A percentile compares a stretch with the other conserved stretches of the same genome.
Conservation (phyloP, 2,113 vertebrate genomes). For the Quiscalus mexicanus region DNA sequence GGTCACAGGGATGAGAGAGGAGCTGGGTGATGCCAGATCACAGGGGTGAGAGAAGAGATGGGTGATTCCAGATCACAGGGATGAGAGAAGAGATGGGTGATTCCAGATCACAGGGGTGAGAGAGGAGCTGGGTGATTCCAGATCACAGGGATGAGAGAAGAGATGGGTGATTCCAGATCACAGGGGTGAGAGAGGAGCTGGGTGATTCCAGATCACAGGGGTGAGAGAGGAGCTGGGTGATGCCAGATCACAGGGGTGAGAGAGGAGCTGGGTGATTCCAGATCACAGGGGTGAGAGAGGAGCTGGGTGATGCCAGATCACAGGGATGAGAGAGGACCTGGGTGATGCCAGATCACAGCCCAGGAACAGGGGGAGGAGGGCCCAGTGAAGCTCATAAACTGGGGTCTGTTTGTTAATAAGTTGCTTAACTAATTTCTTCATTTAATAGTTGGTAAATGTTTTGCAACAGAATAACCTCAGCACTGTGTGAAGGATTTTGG, state of each 20-base stretch:
- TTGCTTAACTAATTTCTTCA: neutral
- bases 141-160: rapidly evolving
- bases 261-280: constrained; percentile 84
- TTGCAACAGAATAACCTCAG: neutral
- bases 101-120: rapidly evolving
- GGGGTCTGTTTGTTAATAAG: neutral
- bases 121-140: neutral
- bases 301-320: rapidly evolving
- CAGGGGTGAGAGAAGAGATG: constrained; percentile 97
- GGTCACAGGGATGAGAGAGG: constrained; percentile 84
- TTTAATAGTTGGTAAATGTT: neutral
- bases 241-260: constrained; percentile 82
- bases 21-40: constrained; percentile 71
- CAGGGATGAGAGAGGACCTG: constrained; percentile 30
- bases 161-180: neutral
- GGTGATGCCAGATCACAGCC: rapidly evolving
- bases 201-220: rapidly evolving
- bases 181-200: constrained; percentile 85
- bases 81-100: too few species aligned
- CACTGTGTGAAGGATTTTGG: neutral
- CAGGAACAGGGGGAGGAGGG: neutral
- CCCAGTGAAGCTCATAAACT: rapidly evolving
- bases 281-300: rapidly evolving
- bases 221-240: too few species aligned
- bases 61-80: rapidly evolving